Evolutionary conservation across 2,113 vertebrate genomes (phyloP).

Genomic region (Actenoides lindsayi): DNA sequence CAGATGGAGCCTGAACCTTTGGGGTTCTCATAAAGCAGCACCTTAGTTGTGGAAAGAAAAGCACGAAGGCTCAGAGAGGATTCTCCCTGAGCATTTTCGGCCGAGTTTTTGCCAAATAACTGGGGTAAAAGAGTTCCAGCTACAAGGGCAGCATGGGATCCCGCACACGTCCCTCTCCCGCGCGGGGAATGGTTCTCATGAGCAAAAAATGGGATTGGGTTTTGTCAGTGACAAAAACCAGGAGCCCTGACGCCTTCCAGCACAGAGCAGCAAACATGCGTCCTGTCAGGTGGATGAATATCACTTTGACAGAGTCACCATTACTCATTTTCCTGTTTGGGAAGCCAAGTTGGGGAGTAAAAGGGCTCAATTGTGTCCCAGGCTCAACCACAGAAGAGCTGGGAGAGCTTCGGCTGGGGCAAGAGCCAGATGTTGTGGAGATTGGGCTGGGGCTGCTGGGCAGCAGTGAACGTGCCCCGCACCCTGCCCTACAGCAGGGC

Average conservation of each 20-base stretch:
- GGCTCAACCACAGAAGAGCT: fast-evolving
- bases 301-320: not conserved
- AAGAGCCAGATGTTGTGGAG: not conserved
- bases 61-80: not conserved
- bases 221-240: not conserved
- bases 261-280: fast-evolving
- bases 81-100: not conserved
- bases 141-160: not conserved
- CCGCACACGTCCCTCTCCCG: fast-evolving
- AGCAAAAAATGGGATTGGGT: not conserved
- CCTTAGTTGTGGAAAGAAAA: not conserved
- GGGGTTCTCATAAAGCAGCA: not conserved
- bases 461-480: not conserved
- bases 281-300: not conserved
- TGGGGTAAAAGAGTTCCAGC: not conserved
- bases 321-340: not conserved
- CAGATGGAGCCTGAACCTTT: not conserved
- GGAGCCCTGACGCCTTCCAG: not conserved
- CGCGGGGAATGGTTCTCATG: fast-evolving
- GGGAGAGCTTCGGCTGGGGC: not conserved
- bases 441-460: not conserved
- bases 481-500: not conserved
- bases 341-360: fast-evolving
- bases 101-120: not conserved
- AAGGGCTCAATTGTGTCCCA: not conserved